Evolutionary conservation across 2,797 vertebrate genomes (phyloP).

Genomic region (Kryptopterus vitreolus): DNA sequence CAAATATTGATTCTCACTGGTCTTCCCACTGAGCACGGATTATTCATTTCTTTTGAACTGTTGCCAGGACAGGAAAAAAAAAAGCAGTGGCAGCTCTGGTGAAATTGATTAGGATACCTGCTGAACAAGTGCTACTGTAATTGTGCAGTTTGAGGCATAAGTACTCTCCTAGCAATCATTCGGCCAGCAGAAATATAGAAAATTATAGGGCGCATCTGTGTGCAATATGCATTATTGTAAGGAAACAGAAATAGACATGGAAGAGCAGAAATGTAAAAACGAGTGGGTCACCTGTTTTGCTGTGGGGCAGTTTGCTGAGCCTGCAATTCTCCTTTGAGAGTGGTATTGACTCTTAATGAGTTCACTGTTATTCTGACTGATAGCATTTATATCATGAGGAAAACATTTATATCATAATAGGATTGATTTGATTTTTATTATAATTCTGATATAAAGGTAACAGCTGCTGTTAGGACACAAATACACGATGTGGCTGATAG

Average conservation of each 20-base stretch:
- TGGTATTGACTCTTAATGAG: neutral
- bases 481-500: too few relatives aligned
- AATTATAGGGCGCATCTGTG: too few relatives aligned
- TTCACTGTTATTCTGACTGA: neutral
- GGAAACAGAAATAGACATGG: neutral
- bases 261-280: neutral
- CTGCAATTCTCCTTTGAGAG: neutral
- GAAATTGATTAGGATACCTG: constrained; percentile 24
- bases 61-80: constrained; percentile 26
- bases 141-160: constrained; percentile 5
- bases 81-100: constrained; percentile 26
- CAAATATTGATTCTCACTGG: constrained; percentile 35
- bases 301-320: constrained; percentile 16
- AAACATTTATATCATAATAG: neutral
- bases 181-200: constrained; percentile 11
- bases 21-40: constrained; percentile 18
- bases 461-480: neutral
- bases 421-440: too few relatives aligned
- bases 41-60: constrained; percentile 20
- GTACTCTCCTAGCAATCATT: constrained; percentile 14
- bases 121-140: constrained; percentile 25
- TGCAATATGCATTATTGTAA: neutral
- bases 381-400: neutral
- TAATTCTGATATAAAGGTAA: too few relatives aligned
- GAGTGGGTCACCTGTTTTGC: neutral